phyloP scores from a whole-genome alignment of 2,113 vertebrate species.

The Garra rufa region DNA sequence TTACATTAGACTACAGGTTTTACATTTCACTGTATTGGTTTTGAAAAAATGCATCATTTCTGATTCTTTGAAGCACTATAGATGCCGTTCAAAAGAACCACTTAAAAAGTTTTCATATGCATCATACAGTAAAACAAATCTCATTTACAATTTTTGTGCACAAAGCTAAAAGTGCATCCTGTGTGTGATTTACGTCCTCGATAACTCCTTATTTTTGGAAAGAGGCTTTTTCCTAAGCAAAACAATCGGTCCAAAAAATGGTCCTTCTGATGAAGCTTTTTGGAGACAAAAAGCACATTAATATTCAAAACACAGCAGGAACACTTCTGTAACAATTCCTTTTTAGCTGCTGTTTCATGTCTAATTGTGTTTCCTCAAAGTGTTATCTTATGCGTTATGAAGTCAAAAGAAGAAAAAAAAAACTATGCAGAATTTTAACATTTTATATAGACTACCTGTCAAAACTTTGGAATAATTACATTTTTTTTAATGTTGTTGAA shows the following conservation, averaged over 20 bases:
- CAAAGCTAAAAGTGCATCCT: not conserved
- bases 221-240: not conserved
- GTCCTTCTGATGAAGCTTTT: not conserved
- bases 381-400: not conserved
- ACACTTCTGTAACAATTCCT: not conserved
- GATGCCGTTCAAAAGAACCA: not conserved
- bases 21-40: not conserved
- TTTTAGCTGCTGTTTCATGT: not conserved
- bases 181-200: not conserved
- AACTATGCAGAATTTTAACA: not conserved
- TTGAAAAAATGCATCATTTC: not conserved
- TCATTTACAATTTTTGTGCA: too few relatives aligned
- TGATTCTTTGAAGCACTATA: not conserved
- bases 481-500: not conserved
- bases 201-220: not conserved
- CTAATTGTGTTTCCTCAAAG: not conserved
- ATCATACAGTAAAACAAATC: not conserved
- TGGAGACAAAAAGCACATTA: not conserved
- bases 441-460: not conserved
- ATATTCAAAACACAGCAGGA: not conserved
- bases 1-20: not conserved
- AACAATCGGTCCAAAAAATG: not conserved
- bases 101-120: constrained; percentile 5
- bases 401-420: not conserved
- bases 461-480: not conserved